Base-by-base conservation (phyloP, 2,888 invertebrate genomes). In the Philonicus albiceps region DNA sequence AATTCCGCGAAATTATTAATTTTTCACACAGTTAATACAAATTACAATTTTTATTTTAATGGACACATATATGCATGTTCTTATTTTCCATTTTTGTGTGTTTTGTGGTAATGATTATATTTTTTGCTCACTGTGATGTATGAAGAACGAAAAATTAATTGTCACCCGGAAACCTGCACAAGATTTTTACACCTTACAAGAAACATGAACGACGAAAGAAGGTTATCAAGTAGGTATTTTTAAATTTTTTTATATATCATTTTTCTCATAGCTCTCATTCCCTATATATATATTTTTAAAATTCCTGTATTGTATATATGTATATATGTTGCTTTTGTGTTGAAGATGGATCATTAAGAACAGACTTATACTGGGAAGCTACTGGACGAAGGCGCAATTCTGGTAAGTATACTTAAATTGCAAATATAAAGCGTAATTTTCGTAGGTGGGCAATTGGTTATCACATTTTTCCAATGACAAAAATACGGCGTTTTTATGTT, bases 311-410 rank as follows among this genome's bases (percentile, higher is more conserved):
- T 86, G 74, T 85, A 37, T 37, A 40, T 49, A 40, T 55, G 43
- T 87, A 27, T 76, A 49, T 75, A 31, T 76, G 73, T 53, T 75
- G 75, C 75, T 76, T 76, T 37, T 76, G 76, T 85, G 43, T 34
- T 72, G 37, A 81, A 87, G 86, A 83, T 78, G 86, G 85, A 49
- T 86, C 86, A 76, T 74, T 86, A 27, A 88, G 89, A 91, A 91
- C 90, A 89, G 91, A 91, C 90, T 90, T 91, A 88, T 92, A 91
- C 90, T 90, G 91, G 88, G 92, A 92, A 90, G 92, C 92, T 89
- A 92, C 92, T 88, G 92, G 92, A 89, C 91, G 91, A 86, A 90
- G 92, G 89, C 91, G 90, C 75, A 92, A 91, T 89, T 91, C 91
- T 91, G 92, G 92, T 92, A 92, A 90, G 90, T 5, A 49, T 49